Evolutionary conservation across 2,888 invertebrate genomes (phyloP).

Genomic region (Myopa tessellatipennis): DNA sequence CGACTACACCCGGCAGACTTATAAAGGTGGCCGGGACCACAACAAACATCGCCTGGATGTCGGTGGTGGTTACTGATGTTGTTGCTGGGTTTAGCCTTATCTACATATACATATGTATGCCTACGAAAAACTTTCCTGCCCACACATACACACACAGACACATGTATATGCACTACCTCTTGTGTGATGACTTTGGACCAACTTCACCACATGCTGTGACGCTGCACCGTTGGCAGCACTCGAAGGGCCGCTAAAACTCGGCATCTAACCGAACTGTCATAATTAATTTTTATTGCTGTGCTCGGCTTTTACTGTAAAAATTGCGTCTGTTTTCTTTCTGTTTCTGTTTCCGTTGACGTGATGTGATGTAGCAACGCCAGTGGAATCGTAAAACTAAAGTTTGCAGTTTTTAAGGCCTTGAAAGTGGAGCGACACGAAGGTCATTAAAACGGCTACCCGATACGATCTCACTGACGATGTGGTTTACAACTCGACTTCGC

Average conservation of each 20-base stretch:
- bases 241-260: neutral
- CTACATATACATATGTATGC: neutral
- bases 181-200: neutral
- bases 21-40: neutral
- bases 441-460: neutral
- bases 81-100: neutral
- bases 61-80: neutral
- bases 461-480: neutral
- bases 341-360: neutral
- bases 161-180: neutral
- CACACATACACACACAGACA: slow-evolving; percentile 7
- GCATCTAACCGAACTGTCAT: slow-evolving; percentile 46
- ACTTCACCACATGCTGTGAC: neutral
- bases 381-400: slow-evolving; percentile 11
- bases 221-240: neutral
- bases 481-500: slow-evolving; percentile 9
- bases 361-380: too few species aligned
- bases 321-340: neutral
- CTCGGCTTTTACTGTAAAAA: slow-evolving; percentile 3
- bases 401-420: neutral
- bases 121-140: slow-evolving; percentile 1
- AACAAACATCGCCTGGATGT: neutral
- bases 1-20: neutral
- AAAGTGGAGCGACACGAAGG: neutral
- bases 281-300: slow-evolving; percentile 47